Evolutionary conservation across 2,113 vertebrate species (phyloP).

Genomic region (Tragelaphus buxtoni): DNA sequence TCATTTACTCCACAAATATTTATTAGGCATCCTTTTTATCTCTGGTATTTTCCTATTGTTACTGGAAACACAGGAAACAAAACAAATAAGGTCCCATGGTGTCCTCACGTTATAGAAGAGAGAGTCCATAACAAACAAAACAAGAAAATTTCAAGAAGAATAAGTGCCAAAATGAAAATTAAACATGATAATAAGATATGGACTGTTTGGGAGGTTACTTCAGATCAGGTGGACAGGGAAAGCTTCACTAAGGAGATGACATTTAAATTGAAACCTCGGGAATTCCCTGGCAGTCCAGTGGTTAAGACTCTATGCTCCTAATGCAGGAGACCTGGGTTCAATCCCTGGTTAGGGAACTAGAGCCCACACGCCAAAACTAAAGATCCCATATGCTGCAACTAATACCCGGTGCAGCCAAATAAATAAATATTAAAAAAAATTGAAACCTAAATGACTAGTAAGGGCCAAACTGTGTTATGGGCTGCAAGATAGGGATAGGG

Average conservation of each 20-base stretch:
- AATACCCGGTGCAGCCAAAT: background rate
- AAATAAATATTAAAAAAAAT: background rate
- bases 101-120: background rate
- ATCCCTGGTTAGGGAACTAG: background rate
- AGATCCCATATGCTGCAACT: background rate
- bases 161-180: background rate
- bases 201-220: background rate
- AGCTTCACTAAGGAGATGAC: background rate
- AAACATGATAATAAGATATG: background rate
- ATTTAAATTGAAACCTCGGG: background rate
- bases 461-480: background rate
- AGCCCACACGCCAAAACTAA: background rate
- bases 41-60: background rate
- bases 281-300: background rate
- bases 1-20: conserved; percentile 1
- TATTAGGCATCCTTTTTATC: background rate
- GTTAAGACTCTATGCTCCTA: background rate
- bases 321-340: background rate
- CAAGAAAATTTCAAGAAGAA: background rate
- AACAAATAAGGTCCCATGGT: background rate
- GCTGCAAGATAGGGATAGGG: no score
- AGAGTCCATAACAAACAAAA: background rate
- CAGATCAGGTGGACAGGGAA: background rate
- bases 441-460: background rate
- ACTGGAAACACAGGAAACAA: background rate